Evolutionary conservation across 2,888 invertebrate genomes (phyloP), one percentile per base, ranked within the genome.

Genomic region (Girardia tigrina): DNA sequence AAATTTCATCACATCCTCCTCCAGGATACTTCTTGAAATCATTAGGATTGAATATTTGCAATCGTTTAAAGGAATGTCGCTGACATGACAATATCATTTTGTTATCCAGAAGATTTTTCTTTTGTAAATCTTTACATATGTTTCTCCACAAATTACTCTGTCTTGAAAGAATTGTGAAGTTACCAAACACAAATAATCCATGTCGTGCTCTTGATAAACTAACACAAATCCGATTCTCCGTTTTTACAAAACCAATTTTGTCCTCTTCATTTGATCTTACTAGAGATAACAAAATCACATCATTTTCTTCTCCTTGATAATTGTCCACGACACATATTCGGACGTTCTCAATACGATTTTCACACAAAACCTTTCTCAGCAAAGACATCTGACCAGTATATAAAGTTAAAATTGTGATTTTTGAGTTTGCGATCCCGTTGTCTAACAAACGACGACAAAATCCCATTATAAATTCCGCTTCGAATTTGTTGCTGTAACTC

Each of bases 171-270:
- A 79, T 69, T 26, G 77, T 56, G 36, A 80, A 81, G 78, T 84
- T 83, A 26, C 84, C 84, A 42, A 84, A 78, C 1, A 81, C 80
- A 78, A 80, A 84, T 20, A 84, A 77, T 0, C 84, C 84, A 42
- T 78, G 79, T 72, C 81, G 81, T 0, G 89, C 91, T 79, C 91
- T 85, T 0, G 91, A 91, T 71, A 91, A 83, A 0, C 90, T 89
- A 0, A 91, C 90, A 81, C 90, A 90, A 70, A 90, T 88, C 70
- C 90, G 87, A 82, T 90, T 90, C 42, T 88, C 86, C 27, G 87
- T 88, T 1, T 85, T 84, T 6, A 82, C 75, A 78, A 84, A 84
- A 1, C 84, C 84, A 73, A 83, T 80, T 12, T 77, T 79, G 0
- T 78, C 79, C 0, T 79, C 78, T 2, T 70, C 72, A 78, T 83